Evolutionary conservation across 2,888 invertebrate genomes (phyloP).

Genomic region (Pantelozetes paolii): DNA sequence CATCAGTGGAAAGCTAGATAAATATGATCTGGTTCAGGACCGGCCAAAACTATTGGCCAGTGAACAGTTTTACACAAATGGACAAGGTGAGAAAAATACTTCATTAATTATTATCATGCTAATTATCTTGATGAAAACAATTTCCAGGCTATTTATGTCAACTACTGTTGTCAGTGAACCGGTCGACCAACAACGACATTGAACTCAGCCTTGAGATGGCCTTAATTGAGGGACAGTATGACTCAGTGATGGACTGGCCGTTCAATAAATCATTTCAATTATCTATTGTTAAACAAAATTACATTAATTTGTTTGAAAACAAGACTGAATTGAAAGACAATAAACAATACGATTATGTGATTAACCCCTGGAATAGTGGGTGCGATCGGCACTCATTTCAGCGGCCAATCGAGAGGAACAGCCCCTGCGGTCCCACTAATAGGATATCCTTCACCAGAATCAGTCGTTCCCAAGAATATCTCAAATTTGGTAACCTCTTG

Average conservation of each 20-base stretch:
- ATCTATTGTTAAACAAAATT: constrained; percentile 41
- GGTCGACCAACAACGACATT: constrained; percentile 34
- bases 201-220: constrained; percentile 47
- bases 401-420: constrained; percentile 41
- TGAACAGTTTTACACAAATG: constrained; percentile 48
- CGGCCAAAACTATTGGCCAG: constrained; percentile 45
- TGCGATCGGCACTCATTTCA: constrained; percentile 27
- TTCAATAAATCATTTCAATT: constrained; percentile 47
- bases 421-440: constrained; percentile 34
- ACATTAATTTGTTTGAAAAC: neutral
- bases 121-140: too few species aligned
- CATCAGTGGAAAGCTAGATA: constrained; percentile 47
- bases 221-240: constrained; percentile 48
- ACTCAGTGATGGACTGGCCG: constrained; percentile 48
- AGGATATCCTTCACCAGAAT: constrained; percentile 10
- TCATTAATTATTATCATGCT: neutral
- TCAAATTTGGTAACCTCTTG: constrained; percentile 15
- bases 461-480: constrained; percentile 8
- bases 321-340: too few species aligned
- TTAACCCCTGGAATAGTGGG: neutral
- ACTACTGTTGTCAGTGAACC: constrained; percentile 46
- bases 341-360: neutral
- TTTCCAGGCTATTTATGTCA: constrained; percentile 46
- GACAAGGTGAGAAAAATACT: constrained; percentile 44
- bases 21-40: constrained; percentile 41